Base-by-base conservation (phyloP, 2,113 vertebrate species). In the Cinclus mexicanus region DNA sequence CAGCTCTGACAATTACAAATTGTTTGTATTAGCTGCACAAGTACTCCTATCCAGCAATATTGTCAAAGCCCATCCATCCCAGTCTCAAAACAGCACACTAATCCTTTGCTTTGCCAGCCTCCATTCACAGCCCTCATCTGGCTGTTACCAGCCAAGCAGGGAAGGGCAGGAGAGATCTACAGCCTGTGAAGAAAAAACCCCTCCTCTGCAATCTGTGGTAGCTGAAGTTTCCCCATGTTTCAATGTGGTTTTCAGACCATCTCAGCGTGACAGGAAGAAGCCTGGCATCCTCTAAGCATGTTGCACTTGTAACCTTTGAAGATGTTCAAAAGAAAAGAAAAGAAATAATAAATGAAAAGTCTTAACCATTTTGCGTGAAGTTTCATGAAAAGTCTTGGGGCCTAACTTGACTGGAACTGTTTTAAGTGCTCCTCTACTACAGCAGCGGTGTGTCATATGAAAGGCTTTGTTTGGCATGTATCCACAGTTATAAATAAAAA, bases 401-500 rank as follows among this genome's bases (percentile, higher is more conserved):
- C 53, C 82, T 94, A n/a, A 80, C 87, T 94, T 90, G 81, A 92
- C 77, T 95, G 78, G 53, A 71, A 89, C n/a, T 95, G 67, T 89
- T 97, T 95, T 91, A 97, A 96, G 79, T 92, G 57, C 57, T 87
- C 94, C 74, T 93, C 63, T 69, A 60, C 67, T 94, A 18, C 39
- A 94, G 83, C 77, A 96, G 92, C 60, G 37, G 86, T 82, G 52
- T 41, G 29, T 89, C 92, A 96, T 93, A 89, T 93, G 83, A 94
- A 96, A 93, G 81, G 67, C 69, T 97, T 63, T 95, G 33, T 64
- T 94, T 97, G 95, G 93, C 88, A 95, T 91, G 29, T 35, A 37
- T 94, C 63, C 84, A 94, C 59, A 87, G 60, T 63, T 89, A 96
- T 35, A 96, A 97, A 97, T 95, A 95, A 94, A 96, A 91, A 98